Percentiles rank a stretch among this genome's conserved stretches.
Conservation (phyloP, 2,113 vertebrate species). For the Aspiorhynchus laticeps region DNA sequence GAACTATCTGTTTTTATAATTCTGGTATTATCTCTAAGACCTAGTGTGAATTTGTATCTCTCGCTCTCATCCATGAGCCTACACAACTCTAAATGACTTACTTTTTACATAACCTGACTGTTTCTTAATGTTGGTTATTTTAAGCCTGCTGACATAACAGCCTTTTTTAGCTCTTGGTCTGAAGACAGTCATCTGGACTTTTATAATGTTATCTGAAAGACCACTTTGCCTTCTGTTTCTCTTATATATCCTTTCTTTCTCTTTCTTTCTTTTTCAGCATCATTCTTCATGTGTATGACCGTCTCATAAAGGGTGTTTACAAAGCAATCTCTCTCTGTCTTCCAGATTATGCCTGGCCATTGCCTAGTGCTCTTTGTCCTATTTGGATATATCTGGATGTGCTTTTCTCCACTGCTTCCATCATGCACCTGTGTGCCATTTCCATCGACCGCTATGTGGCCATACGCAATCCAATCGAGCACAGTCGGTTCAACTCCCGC, state of each 20-base stretch:
- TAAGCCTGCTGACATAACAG: conserved; percentile 19
- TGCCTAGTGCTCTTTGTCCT: conserved; percentile 91
- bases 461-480: conserved; percentile 98
- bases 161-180: not conserved
- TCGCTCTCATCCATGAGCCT: not conserved
- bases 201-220: not conserved
- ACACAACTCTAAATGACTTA: not conserved
- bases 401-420: conserved; percentile 97
- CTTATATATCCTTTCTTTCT: not conserved
- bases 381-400: conserved; percentile 99
- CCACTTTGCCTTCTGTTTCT: not conserved
- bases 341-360: conserved; percentile 92
- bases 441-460: conserved; percentile 97
- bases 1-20: not conserved
- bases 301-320: not conserved
- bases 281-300: conserved; percentile 19
- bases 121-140: conserved; percentile 21
- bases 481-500: conserved; percentile 98
- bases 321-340: not conserved
- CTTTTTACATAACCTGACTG: conserved; percentile 35
- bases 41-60: not conserved
- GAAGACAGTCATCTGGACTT: not conserved
- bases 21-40: not conserved
- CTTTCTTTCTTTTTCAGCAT: not conserved
- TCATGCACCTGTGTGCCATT: conserved; percentile 99